Conservation (phyloP, 2,113 vertebrate species). For the Zapus hudsonius region DNA sequence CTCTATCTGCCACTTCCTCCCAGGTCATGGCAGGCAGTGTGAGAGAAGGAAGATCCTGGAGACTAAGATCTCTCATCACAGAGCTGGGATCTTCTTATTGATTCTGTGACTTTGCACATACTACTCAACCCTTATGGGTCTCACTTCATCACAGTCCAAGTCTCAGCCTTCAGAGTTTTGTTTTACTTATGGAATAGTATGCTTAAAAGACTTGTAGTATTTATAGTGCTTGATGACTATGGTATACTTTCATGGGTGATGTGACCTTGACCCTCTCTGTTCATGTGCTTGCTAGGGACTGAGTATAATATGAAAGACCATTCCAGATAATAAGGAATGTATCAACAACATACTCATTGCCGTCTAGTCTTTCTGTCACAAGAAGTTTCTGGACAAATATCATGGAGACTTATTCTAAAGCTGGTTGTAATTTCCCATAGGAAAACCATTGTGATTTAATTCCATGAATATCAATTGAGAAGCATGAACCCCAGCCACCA, state of each 20-base stretch:
- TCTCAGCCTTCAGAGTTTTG: neutral
- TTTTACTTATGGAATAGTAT: rapidly evolving
- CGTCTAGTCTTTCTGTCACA: neutral
- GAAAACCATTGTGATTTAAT: neutral
- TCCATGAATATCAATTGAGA: neutral
- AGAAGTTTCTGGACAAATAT: slow-evolving; percentile 16
- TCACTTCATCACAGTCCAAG: neutral
- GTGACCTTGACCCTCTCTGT: neutral
- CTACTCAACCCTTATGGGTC: neutral
- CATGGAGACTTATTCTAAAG: neutral
- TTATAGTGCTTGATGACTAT: neutral
- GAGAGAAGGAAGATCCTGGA: too few species aligned
- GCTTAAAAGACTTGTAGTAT: neutral
- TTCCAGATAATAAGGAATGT: neutral
- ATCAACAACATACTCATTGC: neutral
- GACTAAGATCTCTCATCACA: neutral
- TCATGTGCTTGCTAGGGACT: neutral
- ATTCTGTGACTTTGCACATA: neutral
- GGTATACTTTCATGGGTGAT: neutral
- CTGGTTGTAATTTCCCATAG: slow-evolving; percentile 33
- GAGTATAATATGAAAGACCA: neutral
- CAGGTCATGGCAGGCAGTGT: rapidly evolving
- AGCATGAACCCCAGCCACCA: too few species aligned
- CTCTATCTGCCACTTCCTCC: too few species aligned
- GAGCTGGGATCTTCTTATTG: neutral